These are phyloP conservation scores for Characodon lateralis DNA, from an alignment of 2,797 vertebrate species.

Conservation along the genomic window DNA sequence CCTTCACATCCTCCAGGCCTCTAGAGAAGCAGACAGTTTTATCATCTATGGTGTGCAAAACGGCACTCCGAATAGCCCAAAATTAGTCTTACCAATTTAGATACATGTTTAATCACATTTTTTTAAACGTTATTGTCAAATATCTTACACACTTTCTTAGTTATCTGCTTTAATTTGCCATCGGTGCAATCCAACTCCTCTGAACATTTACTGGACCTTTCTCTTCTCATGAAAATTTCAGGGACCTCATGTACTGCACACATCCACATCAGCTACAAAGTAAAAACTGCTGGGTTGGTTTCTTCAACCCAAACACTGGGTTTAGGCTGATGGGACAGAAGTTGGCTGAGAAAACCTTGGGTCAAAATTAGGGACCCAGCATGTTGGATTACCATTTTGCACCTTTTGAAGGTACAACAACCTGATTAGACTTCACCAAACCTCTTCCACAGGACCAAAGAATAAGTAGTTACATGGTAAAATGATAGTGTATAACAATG, in stretches of 20 bases:
- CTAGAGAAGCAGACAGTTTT: slow-evolving; percentile 71
- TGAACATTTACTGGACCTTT: no score
- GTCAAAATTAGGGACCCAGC: not conserved
- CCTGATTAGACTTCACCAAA: not conserved
- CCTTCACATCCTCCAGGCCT: slow-evolving; percentile 87
- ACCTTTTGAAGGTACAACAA: no score
- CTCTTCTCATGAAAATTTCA: not conserved
- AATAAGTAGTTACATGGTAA: not conserved
- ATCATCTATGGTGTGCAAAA: slow-evolving; percentile 10
- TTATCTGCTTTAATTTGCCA: no score
- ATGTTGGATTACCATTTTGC: not conserved
- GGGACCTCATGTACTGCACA: not conserved
- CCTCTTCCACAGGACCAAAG: not conserved
- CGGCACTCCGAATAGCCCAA: not conserved
- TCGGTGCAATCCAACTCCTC: no score
- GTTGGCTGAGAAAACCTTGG: not conserved
- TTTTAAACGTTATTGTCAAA: no score
- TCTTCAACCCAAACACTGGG: not conserved
- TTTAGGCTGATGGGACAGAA: not conserved
- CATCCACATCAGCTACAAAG: not conserved
- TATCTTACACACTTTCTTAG: no score
- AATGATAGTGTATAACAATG: not conserved
- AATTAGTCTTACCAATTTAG: not conserved
- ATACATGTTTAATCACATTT: not conserved
- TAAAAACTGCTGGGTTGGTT: not conserved